Conservation (phyloP, 2,797 vertebrate genomes). For the Glossophaga mutica region DNA sequence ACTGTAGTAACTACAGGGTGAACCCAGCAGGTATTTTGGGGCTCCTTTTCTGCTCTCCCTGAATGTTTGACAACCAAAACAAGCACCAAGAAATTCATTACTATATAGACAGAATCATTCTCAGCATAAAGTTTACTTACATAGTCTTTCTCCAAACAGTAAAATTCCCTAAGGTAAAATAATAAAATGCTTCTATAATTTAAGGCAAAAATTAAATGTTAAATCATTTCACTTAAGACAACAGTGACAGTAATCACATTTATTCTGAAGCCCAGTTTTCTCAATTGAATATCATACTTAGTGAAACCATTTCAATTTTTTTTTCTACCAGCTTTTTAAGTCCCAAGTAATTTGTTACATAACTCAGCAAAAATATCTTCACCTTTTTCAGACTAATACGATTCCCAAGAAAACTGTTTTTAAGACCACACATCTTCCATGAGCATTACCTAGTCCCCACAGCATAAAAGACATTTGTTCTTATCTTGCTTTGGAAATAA, state of each 20-base stretch:
- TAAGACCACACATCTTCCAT: background rate
- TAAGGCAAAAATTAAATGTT: constrained; percentile 43
- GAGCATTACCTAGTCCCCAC: background rate
- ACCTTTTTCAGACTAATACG: constrained; percentile 6
- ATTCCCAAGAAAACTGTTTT: background rate
- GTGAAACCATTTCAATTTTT: background rate
- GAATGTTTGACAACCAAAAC: background rate
- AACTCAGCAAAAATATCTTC: background rate
- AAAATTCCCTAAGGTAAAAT: constrained; percentile 29
- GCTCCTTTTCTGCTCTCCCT: background rate
- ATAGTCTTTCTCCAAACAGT: constrained; percentile 4
- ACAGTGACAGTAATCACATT: background rate
- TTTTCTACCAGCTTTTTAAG: background rate
- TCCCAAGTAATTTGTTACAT: background rate
- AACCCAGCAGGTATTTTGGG: background rate
- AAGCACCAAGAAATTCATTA: constrained; percentile 32
- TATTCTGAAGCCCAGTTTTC: constrained; percentile 17
- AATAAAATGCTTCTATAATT: background rate
- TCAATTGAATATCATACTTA: background rate
- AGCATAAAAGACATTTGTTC: background rate
- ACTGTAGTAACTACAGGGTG: background rate
- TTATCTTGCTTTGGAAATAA: constrained; percentile 37
- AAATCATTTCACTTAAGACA: constrained; percentile 33
- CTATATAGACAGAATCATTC: background rate
- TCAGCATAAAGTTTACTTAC: background rate